A percentile compares a stretch with the other conserved stretches of the same genome.
Evolutionary conservation across 2,888 invertebrate species (phyloP).

Genomic region (Cordilura impudica): DNA sequence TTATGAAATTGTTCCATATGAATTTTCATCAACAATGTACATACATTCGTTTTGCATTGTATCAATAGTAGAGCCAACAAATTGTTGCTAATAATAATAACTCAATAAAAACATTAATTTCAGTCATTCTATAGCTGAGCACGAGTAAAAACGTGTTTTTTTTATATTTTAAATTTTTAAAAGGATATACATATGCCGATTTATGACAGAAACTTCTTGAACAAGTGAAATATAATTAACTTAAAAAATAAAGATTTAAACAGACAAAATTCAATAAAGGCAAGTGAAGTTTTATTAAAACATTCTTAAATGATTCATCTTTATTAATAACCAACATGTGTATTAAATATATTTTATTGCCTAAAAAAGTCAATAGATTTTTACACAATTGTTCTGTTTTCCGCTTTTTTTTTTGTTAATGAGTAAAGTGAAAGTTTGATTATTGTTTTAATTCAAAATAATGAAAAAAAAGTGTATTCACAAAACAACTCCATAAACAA

Average conservation of each 20-base stretch:
- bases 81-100: neutral
- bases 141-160: conserved; percentile 17
- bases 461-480: neutral
- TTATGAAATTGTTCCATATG: neutral
- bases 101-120: conserved; percentile 3
- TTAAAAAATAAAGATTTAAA: neutral
- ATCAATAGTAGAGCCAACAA: too few relatives aligned
- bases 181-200: neutral
- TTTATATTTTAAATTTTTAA: neutral
- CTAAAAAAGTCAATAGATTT: neutral
- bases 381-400: too few relatives aligned
- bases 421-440: neutral
- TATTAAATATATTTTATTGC: neutral
- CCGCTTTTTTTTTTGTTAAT: neutral
- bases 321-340: neutral
- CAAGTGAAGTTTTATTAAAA: conserved; percentile 13
- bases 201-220: conserved; percentile 18
- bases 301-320: conserved; percentile 15
- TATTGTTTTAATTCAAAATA: neutral
- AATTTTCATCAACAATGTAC: too few relatives aligned
- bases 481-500: neutral
- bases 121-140: conserved; percentile 20
- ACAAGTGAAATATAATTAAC: neutral
- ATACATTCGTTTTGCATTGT: too few relatives aligned
- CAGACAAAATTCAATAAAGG: conserved; percentile 6